A percentile compares a stretch with the other conserved stretches of the same genome.
Conservation (phyloP, 2,113 vertebrate genomes). For the Siniperca knerii region DNA sequence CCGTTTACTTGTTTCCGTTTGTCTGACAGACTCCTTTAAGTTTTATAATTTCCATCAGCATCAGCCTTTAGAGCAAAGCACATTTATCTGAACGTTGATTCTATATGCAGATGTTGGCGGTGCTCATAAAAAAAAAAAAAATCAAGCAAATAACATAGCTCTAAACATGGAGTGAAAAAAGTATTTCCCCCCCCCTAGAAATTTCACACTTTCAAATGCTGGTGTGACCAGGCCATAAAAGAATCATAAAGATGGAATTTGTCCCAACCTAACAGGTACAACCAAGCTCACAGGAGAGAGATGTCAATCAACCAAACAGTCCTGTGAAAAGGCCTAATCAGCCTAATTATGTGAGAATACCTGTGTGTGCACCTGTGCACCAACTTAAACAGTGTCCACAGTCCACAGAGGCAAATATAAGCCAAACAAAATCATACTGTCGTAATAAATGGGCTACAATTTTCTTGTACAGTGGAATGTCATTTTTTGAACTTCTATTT, state of each 20-base stretch:
- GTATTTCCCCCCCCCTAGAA: too few species aligned
- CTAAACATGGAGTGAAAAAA: too few species aligned
- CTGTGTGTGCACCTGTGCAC: not conserved
- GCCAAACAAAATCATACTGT: not conserved
- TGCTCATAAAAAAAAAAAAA: not conserved
- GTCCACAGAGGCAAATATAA: not conserved
- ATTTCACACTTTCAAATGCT: not conserved
- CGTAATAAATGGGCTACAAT: not conserved
- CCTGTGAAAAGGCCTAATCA: not conserved
- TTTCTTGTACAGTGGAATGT: not conserved
- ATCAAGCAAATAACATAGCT: not conserved
- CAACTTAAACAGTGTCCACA: not conserved
- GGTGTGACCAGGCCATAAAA: not conserved
- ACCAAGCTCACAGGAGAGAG: not conserved
- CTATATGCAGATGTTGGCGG: not conserved
- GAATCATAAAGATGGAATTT: not conserved
- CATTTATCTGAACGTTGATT: not conserved
- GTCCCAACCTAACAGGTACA: not conserved
- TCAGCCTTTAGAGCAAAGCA: not conserved
- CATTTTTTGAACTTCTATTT: not conserved
- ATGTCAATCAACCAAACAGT: not conserved
- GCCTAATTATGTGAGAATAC: not conserved
- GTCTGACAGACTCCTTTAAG: not conserved
- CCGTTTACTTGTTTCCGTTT: not conserved
- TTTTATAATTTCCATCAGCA: not conserved